Evolutionary conservation across 2,797 vertebrate genomes (phyloP).

Genomic region (Meriones psammophilus): DNA sequence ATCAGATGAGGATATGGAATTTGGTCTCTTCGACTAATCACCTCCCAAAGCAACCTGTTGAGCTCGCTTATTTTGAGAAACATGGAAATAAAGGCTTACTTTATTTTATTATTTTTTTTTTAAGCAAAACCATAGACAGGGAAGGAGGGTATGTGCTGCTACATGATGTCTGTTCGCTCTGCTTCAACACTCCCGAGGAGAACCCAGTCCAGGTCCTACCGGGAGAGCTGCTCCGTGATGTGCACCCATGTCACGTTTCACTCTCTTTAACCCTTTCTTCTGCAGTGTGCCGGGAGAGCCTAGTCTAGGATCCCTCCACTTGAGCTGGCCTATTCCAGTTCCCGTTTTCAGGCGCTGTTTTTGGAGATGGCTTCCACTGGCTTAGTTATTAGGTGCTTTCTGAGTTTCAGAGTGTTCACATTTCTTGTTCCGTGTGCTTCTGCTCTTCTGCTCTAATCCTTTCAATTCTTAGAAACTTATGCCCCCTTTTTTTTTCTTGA

Average conservation of each 20-base stretch:
- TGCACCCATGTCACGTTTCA: not conserved
- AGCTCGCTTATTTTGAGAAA: no score
- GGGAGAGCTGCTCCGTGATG: not conserved
- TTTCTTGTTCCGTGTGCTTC: not conserved
- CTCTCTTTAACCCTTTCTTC: not conserved
- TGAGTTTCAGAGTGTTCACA: not conserved
- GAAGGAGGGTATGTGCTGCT: not conserved
- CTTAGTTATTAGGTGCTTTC: not conserved
- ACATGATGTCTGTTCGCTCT: not conserved
- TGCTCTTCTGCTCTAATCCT: conserved; percentile 19
- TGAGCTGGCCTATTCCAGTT: conserved; percentile 9
- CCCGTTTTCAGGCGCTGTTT: not conserved
- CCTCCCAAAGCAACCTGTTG: no score
- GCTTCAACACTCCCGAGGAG: not conserved
- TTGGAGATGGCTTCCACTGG: not conserved
- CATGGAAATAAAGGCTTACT: no score
- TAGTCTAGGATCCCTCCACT: not conserved
- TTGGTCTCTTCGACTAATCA: no score
- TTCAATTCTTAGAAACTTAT: not conserved
- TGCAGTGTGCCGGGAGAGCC: not conserved
- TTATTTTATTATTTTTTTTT: no score
- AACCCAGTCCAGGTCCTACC: not conserved
- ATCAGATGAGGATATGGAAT: no score
- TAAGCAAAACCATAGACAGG: not conserved
- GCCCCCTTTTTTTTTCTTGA: not conserved